A percentile compares a stretch with the other conserved stretches of the same genome.
phyloP scores from a whole-genome alignment of 1,140 invertebrate genomes.

The Pararge aegeria region DNA sequence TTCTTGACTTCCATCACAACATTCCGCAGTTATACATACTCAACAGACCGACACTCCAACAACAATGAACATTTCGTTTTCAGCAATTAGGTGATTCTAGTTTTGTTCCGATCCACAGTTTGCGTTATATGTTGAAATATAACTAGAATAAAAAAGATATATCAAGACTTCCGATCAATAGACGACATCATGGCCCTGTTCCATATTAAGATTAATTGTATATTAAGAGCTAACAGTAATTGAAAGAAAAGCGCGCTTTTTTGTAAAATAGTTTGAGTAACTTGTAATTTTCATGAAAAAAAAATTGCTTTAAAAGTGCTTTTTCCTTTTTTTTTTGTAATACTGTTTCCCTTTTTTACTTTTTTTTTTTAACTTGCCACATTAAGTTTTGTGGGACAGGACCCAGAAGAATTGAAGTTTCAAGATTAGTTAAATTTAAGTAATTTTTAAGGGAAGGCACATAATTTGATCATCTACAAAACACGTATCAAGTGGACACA shows the following conservation, averaged over 20 bases:
- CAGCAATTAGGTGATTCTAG: not conserved
- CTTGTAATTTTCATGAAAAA: too few relatives aligned
- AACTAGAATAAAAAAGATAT: not conserved
- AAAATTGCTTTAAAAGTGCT: not conserved
- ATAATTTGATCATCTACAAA: constrained; percentile 14
- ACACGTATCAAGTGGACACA: not conserved
- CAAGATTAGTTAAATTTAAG: not conserved
- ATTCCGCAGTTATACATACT: not conserved
- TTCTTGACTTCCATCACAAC: not conserved
- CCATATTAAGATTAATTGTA: not conserved
- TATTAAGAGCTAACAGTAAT: not conserved
- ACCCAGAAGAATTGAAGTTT: constrained; percentile 1
- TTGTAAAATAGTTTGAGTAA: too few relatives aligned
- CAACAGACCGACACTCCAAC: constrained; percentile 1
- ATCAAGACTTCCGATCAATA: not conserved
- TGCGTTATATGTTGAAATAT: not conserved
- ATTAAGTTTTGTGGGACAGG: not conserved
- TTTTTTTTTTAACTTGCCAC: not conserved
- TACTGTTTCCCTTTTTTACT: not conserved
- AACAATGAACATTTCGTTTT: not conserved
- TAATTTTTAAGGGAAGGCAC: constrained; percentile 1
- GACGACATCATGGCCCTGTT: not conserved
- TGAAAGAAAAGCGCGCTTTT: not conserved
- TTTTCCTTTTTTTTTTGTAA: not conserved
- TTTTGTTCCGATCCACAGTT: not conserved